Evolutionary conservation across 1,140 invertebrate species (phyloP).

Genomic region (Dendrolimus punctatus): DNA sequence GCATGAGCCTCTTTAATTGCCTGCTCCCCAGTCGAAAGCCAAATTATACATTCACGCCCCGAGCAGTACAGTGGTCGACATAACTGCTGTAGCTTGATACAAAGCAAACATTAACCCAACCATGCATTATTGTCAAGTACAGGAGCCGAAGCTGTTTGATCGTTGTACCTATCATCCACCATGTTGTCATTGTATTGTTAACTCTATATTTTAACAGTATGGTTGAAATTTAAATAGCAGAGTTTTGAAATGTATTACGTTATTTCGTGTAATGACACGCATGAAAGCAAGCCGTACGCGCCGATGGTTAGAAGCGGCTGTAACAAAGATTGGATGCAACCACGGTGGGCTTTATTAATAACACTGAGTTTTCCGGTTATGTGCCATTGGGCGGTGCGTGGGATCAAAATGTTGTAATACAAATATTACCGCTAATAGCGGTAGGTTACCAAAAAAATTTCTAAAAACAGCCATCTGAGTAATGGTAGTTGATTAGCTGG

Average conservation of each 20-base stretch:
- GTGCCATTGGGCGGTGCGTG: constrained; percentile 15
- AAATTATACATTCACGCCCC: constrained; percentile 67
- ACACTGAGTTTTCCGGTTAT: constrained; percentile 41
- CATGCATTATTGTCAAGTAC: constrained; percentile 71
- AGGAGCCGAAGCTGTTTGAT: constrained; percentile 29
- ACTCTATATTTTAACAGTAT: constrained; percentile 9
- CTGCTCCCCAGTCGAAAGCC: constrained; percentile 41
- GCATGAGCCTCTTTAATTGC: constrained; percentile 64
- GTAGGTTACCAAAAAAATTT: too few species aligned
- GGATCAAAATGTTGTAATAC: constrained; percentile 10
- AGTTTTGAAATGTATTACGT: not conserved
- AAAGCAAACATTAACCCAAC: constrained; percentile 68
- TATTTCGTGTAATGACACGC: constrained; percentile 49
- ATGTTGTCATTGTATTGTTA: constrained; percentile 9
- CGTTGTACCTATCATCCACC: constrained; percentile 11
- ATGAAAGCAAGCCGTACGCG: constrained; percentile 44
- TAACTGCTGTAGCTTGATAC: constrained; percentile 60
- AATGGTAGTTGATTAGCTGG: too few species aligned
- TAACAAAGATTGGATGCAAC: constrained; percentile 63
- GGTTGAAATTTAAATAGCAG: not conserved
- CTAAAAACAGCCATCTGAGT: too few species aligned
- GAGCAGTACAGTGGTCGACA: constrained; percentile 52
- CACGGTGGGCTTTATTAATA: constrained; percentile 59
- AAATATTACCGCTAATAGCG: constrained; percentile 20
- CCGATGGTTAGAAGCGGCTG: constrained; percentile 42